Percentiles rank a stretch among this genome's conserved stretches.
phyloP scores from a whole-genome alignment of 2,888 invertebrate species.

The Phyto melanocephala region DNA sequence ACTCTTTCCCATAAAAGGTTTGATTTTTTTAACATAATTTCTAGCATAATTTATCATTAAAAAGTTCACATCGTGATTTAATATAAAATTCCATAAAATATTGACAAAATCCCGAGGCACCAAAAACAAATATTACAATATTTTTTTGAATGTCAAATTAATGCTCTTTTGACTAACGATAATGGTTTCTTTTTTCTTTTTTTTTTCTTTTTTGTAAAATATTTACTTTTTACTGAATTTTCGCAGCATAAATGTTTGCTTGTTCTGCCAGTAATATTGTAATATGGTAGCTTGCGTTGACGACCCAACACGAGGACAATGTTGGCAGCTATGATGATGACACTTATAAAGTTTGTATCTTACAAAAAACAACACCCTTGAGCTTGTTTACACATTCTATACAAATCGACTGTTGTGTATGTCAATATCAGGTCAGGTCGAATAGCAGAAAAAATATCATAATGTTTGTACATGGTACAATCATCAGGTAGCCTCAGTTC shows the following conservation, averaged over 20 bases:
- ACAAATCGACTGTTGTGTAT: conserved; percentile 32
- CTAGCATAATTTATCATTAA: neutral
- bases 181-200: neutral
- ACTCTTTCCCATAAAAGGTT: too few species aligned
- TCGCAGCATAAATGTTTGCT: conserved; percentile 39
- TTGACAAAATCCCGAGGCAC: conserved; percentile 40
- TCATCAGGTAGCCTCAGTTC: too few species aligned
- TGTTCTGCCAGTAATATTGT: conserved; percentile 30
- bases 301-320: neutral
- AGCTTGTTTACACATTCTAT: conserved; percentile 55
- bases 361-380: conserved; percentile 14
- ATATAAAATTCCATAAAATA: conserved; percentile 23
- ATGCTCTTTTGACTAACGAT: conserved; percentile 32
- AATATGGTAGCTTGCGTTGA: neutral
- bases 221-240: conserved; percentile 25
- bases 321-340: conserved; percentile 42
- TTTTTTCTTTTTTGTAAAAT: conserved; percentile 7
- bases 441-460: conserved; percentile 12
- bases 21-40: neutral
- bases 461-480: neutral
- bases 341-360: conserved; percentile 19
- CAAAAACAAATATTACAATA: conserved; percentile 13
- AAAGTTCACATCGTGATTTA: neutral
- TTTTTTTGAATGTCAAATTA: conserved; percentile 16
- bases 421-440: conserved; percentile 60